Conservation (phyloP, 2,797 vertebrate genomes). For the Ataeniobius toweri region DNA sequence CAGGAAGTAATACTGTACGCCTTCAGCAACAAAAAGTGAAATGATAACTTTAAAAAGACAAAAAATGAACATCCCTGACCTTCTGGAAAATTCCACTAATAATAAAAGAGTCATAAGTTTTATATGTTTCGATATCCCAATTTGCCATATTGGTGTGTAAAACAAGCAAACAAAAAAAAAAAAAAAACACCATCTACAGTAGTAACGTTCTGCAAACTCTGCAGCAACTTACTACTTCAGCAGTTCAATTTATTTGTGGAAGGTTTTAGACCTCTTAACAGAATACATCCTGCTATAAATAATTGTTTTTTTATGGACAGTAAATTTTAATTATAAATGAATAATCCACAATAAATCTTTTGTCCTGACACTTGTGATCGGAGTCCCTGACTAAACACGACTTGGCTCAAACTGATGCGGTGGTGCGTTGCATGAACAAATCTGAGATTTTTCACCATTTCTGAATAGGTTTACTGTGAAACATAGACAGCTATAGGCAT, state of each 20-base stretch:
- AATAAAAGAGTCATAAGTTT: conserved; percentile 2
- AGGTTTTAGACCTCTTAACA: conserved; percentile 7
- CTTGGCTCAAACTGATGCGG: too few species aligned
- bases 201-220: conserved; percentile 11
- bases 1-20: not conserved
- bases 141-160: conserved; percentile 40
- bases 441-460: not conserved
- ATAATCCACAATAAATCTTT: too few species aligned
- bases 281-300: not conserved
- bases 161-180: not conserved
- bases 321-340: too few species aligned
- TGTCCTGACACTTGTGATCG: too few species aligned
- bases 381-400: too few species aligned
- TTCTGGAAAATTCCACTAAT: conserved; percentile 13
- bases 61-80: conserved; percentile 6
- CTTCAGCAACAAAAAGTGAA: not conserved
- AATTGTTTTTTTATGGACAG: too few species aligned
- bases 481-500: too few species aligned
- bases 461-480: too few species aligned
- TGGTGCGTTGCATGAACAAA: too few species aligned
- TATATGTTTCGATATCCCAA: conserved; percentile 11
- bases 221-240: conserved; percentile 24
- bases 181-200: conserved; percentile 27
- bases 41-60: not conserved
- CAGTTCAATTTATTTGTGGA: not conserved